Evolutionary conservation across 2,888 invertebrate species (phyloP).

Genomic region (Psylliodes chrysocephalus): DNA sequence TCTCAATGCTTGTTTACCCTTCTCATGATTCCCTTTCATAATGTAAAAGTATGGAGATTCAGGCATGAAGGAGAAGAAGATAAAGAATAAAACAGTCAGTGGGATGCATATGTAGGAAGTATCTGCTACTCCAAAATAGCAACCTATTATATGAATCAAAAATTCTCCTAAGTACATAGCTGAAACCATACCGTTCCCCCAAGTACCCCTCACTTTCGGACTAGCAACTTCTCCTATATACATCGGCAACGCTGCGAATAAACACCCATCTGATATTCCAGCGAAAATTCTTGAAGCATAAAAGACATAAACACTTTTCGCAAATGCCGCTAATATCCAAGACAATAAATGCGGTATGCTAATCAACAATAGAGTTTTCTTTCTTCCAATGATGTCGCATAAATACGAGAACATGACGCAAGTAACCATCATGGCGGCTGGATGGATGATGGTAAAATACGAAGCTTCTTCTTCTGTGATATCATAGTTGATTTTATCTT

Average conservation of each 20-base stretch:
- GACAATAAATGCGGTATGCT: conserved; percentile 51
- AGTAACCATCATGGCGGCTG: conserved; percentile 49
- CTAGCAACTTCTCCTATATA: conserved; percentile 56
- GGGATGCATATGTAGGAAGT: conserved; percentile 69
- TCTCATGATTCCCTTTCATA: conserved; percentile 47
- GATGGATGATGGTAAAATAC: conserved; percentile 56
- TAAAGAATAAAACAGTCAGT: conserved; percentile 68
- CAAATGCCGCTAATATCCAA: conserved; percentile 48
- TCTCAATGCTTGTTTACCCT: conserved; percentile 49
- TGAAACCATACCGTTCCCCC: conserved; percentile 54
- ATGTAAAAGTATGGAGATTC: conserved; percentile 63
- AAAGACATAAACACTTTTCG: conserved; percentile 51
- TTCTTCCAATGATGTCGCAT: conserved; percentile 54
- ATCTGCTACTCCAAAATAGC: conserved; percentile 66
- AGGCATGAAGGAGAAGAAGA: conserved; percentile 70
- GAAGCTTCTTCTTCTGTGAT: conserved; percentile 57
- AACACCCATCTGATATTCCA: conserved; percentile 52
- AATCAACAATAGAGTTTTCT: conserved; percentile 50
- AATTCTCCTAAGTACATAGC: conserved; percentile 52
- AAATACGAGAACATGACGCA: conserved; percentile 49
- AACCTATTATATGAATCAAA: conserved; percentile 64
- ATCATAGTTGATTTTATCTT: conserved; percentile 50
- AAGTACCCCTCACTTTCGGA: conserved; percentile 54
- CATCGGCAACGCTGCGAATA: conserved; percentile 52
- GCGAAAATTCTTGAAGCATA: conserved; percentile 53